Evolutionary conservation across 2,888 invertebrate genomes (phyloP).

Genomic region (Drosophila aldrichi): DNA sequence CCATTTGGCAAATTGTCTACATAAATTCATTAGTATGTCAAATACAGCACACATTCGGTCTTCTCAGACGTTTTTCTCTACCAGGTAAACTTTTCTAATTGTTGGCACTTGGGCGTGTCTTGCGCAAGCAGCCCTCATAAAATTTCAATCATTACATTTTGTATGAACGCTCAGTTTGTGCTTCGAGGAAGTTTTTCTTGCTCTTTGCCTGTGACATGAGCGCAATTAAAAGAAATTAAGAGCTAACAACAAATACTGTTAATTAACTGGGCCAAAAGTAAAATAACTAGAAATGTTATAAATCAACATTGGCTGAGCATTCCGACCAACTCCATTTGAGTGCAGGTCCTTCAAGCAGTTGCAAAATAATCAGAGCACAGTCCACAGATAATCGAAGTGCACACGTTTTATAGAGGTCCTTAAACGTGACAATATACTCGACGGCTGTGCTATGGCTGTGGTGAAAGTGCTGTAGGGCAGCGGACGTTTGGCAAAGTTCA

Average conservation of each 20-base stretch:
- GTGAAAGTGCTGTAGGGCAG: conserved; percentile 6
- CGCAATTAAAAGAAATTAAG: conserved; percentile 65
- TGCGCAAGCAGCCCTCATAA: conserved; percentile 50
- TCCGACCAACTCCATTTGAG: conserved; percentile 61
- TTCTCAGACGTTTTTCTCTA: conserved; percentile 16
- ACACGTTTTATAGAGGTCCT: conserved; percentile 49
- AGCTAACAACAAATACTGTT: conserved; percentile 49
- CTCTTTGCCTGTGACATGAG: conserved; percentile 33
- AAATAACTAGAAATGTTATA: conserved; percentile 35
- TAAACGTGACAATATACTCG: conserved; percentile 63
- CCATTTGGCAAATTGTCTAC: conserved; percentile 64
- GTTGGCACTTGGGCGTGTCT: conserved; percentile 62
- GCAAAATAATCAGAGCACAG: conserved; percentile 38
- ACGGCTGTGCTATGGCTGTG: background rate
- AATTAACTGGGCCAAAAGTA: conserved; percentile 62
- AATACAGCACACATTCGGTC: conserved; percentile 30
- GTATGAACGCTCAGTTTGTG: conserved; percentile 15
- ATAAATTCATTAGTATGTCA: conserved; percentile 66
- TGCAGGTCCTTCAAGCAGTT: conserved; percentile 7
- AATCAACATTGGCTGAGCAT: conserved; percentile 46
- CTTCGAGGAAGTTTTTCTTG: conserved; percentile 5
- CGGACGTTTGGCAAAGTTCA: conserved; percentile 7
- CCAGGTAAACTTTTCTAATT: conserved; percentile 64
- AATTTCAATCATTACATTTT: conserved; percentile 69
- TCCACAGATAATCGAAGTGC: conserved; percentile 50